phyloP scores from a whole-genome alignment of 2,113 vertebrate species.

The Labeo catla region DNA sequence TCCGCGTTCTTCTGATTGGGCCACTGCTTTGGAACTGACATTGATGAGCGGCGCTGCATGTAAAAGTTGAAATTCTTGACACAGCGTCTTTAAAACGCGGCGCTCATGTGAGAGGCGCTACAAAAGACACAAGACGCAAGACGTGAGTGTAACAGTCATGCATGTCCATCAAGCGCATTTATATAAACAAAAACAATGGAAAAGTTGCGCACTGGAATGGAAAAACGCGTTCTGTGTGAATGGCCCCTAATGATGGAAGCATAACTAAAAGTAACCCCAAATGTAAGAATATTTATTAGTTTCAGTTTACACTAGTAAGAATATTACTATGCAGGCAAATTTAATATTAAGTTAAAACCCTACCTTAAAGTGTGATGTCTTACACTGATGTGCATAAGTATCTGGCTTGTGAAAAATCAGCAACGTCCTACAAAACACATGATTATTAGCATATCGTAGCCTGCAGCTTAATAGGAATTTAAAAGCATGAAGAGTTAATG shows the following conservation, averaged over 20 bases:
- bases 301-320: neutral
- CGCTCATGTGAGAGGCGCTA: no score
- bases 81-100: no score
- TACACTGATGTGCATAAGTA: conserved; percentile 42
- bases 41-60: no score
- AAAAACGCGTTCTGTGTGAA: no score
- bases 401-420: conserved; percentile 59
- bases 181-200: no score
- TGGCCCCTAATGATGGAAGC: neutral
- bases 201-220: no score
- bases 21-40: no score
- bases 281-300: neutral
- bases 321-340: neutral
- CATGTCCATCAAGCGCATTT: no score
- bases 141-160: no score
- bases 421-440: conserved; percentile 51
- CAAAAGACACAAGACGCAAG: no score
- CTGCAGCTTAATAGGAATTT: neutral
- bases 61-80: no score
- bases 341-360: neutral
- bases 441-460: conserved; percentile 8
- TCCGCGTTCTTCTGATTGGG: no score
- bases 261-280: neutral
- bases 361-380: conserved; percentile 58
- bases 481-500: neutral